These are phyloP conservation scores for Falco biarmicus DNA, from an alignment of 2,797 vertebrate genomes.

Conservation along the genomic window DNA sequence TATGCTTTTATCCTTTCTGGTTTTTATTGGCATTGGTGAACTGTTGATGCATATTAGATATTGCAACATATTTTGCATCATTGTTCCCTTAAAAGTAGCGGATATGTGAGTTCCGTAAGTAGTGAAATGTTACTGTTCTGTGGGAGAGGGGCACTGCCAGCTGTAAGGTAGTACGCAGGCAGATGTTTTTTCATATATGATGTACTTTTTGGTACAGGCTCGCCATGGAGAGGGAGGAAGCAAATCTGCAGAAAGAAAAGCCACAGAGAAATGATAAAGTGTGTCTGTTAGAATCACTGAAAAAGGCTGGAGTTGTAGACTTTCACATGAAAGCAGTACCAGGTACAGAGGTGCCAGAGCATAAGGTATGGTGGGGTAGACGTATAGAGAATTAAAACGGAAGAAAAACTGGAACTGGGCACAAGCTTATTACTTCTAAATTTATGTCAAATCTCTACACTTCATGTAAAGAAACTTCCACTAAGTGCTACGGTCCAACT, in stretches of 20 bases:
- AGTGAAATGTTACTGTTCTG: background rate
- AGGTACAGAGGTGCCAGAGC: slow-evolving; percentile 92
- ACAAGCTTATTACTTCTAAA: background rate
- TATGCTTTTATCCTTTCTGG: rapidly evolving
- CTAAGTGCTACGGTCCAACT: background rate
- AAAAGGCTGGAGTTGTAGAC: slow-evolving; percentile 82
- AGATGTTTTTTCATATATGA: background rate
- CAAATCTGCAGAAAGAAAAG: slow-evolving; percentile 65
- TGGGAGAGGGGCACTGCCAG: background rate
- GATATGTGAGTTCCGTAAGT: background rate
- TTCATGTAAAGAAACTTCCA: background rate
- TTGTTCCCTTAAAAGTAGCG: background rate
- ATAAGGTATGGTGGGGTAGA: slow-evolving; percentile 79
- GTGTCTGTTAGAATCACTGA: slow-evolving; percentile 77
- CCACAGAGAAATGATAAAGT: slow-evolving; percentile 27
- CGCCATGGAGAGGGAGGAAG: slow-evolving; percentile 83
- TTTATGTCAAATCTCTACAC: background rate
- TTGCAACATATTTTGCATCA: background rate
- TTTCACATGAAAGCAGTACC: slow-evolving; percentile 95
- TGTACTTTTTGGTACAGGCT: slow-evolving; percentile 77
- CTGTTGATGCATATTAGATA: background rate
- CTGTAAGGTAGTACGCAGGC: background rate
- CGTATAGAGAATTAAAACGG: background rate
- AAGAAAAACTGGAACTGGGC: background rate
- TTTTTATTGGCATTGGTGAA: background rate